These are phyloP conservation scores for Smittia sp. DNA, from an alignment of 2,888 invertebrate species.

Conservation along the genomic window DNA sequence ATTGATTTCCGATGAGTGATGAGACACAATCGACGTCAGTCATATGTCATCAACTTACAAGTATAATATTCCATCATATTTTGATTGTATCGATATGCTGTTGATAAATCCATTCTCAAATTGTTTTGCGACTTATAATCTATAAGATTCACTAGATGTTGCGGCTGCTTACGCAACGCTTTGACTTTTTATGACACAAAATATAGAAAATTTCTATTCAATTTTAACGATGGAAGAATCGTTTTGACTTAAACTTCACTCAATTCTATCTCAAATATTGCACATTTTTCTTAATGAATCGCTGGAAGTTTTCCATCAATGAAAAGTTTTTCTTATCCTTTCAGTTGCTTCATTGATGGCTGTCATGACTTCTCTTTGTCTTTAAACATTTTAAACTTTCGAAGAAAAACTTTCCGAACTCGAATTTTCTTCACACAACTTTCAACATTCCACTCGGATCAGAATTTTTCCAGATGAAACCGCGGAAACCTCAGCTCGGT, in stretches of 20 bases:
- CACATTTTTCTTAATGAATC: not conserved
- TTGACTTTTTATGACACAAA: not conserved
- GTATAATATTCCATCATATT: conserved; percentile 99
- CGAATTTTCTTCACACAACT: too few relatives aligned
- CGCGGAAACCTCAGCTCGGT: not conserved
- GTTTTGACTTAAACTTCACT: not conserved
- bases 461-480: not conserved
- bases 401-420: too few relatives aligned
- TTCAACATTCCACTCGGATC: too few relatives aligned
- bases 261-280: conserved; percentile 13
- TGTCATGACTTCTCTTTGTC: too few relatives aligned
- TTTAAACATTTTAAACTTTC: too few relatives aligned
- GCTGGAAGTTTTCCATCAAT: too few relatives aligned
- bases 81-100: conserved; percentile 93
- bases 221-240: too few relatives aligned
- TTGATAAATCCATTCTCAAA: conserved; percentile 73
- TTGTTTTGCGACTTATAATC: not conserved
- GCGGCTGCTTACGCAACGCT: too few relatives aligned
- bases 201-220: not conserved
- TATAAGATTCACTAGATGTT: not conserved
- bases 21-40: too few relatives aligned
- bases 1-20: too few relatives aligned
- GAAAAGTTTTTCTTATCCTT: too few relatives aligned
- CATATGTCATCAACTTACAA: conserved; percentile 65
- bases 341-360: too few relatives aligned